Conservation (phyloP, 2,113 vertebrate species). For the Mellivora capensis region DNA sequence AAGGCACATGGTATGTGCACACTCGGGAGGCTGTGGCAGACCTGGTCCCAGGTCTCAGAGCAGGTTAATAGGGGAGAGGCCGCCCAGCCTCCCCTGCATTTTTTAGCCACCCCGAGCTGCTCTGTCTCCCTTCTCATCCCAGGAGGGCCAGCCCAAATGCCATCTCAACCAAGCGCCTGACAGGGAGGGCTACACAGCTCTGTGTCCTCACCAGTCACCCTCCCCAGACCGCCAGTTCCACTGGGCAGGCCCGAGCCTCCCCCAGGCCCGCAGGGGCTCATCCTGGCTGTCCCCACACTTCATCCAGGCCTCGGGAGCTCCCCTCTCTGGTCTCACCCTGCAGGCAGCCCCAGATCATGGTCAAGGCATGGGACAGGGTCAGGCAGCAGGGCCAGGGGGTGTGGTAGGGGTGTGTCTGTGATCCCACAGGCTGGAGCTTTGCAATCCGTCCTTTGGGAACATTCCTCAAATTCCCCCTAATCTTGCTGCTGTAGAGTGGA, state of each 20-base stretch:
- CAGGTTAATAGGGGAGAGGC: background rate
- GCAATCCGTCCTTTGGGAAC: rapidly evolving
- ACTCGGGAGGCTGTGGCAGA: background rate
- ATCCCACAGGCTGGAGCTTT: background rate
- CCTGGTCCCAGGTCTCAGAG: background rate
- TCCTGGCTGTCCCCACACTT: background rate
- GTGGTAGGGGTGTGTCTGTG: background rate
- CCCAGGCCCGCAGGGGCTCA: rapidly evolving
- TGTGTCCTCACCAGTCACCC: background rate
- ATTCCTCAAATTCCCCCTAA: background rate
- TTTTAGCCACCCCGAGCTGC: rapidly evolving
- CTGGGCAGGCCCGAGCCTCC: background rate
- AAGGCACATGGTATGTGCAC: background rate
- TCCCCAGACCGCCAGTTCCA: background rate
- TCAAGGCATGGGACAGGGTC: too few species aligned
- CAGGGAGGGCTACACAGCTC: rapidly evolving
- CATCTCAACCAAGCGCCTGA: rapidly evolving
- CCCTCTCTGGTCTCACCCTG: background rate
- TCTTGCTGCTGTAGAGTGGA: background rate
- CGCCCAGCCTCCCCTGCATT: rapidly evolving
- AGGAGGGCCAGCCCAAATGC: background rate
- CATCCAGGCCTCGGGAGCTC: background rate
- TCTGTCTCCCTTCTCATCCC: background rate
- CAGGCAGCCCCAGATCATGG: background rate
- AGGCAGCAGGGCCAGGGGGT: background rate